These are phyloP conservation scores for Bacillus rossius DNA, from an alignment of 1,140 invertebrate species.

Conservation along the genomic window DNA sequence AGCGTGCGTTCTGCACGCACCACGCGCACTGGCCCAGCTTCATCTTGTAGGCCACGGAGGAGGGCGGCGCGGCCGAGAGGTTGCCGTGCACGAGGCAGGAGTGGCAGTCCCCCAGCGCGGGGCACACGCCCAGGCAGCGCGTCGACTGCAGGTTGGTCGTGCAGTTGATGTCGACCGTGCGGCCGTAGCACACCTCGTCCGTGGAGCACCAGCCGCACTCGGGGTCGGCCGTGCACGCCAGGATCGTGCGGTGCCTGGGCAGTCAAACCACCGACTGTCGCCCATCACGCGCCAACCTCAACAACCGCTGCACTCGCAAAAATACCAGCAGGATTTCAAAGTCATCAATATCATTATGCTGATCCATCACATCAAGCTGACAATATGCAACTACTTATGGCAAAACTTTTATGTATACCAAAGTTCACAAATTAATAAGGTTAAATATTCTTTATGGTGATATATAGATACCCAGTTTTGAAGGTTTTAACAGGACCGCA, in stretches of 20 bases:
- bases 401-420: no score
- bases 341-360: no score
- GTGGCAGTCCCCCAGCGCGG: conserved; percentile 79
- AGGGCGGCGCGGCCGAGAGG: conserved; percentile 24
- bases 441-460: no score
- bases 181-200: conserved; percentile 74
- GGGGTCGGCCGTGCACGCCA: conserved; percentile 79
- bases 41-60: conserved; percentile 67
- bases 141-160: conserved; percentile 85
- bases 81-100: conserved; percentile 75
- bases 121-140: conserved; percentile 71
- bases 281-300: no score
- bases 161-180: conserved; percentile 75
- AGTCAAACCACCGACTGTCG: no score
- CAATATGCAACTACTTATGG: no score
- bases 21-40: conserved; percentile 75
- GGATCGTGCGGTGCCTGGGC: conserved; percentile 60
- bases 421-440: no score
- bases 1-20: conserved; percentile 90
- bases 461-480: no score
- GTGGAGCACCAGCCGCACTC: conserved; percentile 92
- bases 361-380: no score
- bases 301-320: no score
- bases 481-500: no score
- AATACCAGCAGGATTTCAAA: no score